A percentile compares a stretch with the other conserved stretches of the same genome.
These are phyloP conservation scores for Dipodomys spectabilis DNA, from an alignment of 2,113 vertebrate genomes.

Conservation along the genomic window DNA sequence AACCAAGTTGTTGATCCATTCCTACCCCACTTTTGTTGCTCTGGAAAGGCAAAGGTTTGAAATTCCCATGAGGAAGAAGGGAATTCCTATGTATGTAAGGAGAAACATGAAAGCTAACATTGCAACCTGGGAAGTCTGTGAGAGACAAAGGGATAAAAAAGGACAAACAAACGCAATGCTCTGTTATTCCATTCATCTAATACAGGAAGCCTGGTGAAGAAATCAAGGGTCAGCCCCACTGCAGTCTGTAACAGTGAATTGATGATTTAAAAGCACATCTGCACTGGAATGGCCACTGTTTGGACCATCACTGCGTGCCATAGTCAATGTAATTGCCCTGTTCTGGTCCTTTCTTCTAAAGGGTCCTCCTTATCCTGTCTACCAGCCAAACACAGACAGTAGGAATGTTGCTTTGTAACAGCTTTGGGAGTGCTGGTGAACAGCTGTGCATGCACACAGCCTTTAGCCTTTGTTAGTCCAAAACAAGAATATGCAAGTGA, in stretches of 20 bases:
- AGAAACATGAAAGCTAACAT: neutral
- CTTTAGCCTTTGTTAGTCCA: slow-evolving; percentile 4
- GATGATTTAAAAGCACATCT: neutral
- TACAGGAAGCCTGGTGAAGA: neutral
- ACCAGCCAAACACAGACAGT: neutral
- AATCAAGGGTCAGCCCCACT: neutral
- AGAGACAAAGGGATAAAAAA: neutral
- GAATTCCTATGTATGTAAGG: neutral
- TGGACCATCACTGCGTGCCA: neutral
- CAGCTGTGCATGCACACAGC: neutral
- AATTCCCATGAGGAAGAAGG: neutral
- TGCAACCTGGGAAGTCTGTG: too few species aligned
- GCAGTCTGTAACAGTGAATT: neutral
- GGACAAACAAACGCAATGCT: neutral
- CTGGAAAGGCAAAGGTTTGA: neutral
- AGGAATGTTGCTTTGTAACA: too few species aligned
- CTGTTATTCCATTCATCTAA: neutral
- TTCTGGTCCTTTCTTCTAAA: neutral
- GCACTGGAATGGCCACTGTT: neutral
- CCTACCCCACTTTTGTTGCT: neutral
- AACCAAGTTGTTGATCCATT: neutral
- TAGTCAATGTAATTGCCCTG: neutral
- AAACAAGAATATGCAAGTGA: neutral
- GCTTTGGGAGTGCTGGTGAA: neutral
- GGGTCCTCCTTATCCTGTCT: neutral